Percentiles rank a stretch among this genome's conserved stretches.
These are phyloP conservation scores for Callipepla californica DNA, from an alignment of 2,113 vertebrate genomes.

Conservation along the genomic window DNA sequence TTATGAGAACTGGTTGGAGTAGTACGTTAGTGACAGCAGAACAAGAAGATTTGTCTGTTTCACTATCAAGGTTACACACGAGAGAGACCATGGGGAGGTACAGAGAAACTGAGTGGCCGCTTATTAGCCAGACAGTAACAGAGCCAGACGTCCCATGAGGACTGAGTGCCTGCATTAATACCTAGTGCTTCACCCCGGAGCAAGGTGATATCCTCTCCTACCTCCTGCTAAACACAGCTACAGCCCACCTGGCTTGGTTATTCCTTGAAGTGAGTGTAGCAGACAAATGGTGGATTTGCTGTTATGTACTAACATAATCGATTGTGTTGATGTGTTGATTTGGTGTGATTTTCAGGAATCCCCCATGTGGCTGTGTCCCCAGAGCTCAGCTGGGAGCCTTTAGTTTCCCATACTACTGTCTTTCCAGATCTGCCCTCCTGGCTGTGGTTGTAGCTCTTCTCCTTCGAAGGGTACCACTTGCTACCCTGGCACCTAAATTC, in stretches of 20 bases:
- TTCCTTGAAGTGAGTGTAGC: not conserved
- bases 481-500: not conserved
- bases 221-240: rapidly evolving
- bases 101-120: too few species aligned
- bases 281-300: not conserved
- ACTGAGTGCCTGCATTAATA: not conserved
- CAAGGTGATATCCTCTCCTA: not conserved
- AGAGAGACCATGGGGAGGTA: too few species aligned
- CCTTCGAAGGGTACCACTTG: not conserved
- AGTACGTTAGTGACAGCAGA: not conserved
- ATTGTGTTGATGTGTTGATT: not conserved
- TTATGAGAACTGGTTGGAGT: not conserved
- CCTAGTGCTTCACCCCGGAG: not conserved
- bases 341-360: not conserved
- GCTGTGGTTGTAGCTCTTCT: not conserved
- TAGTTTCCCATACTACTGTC: not conserved
- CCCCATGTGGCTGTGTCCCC: not conserved
- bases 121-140: not conserved
- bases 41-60: not conserved
- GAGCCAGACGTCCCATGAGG: not conserved
- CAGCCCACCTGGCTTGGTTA: rapidly evolving
- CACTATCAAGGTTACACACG: not conserved
- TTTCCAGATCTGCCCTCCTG: not conserved
- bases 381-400: not conserved
- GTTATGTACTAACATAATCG: not conserved